Evolutionary conservation across 2,797 vertebrate genomes (phyloP).

Genomic region (Podargus strigoides): DNA sequence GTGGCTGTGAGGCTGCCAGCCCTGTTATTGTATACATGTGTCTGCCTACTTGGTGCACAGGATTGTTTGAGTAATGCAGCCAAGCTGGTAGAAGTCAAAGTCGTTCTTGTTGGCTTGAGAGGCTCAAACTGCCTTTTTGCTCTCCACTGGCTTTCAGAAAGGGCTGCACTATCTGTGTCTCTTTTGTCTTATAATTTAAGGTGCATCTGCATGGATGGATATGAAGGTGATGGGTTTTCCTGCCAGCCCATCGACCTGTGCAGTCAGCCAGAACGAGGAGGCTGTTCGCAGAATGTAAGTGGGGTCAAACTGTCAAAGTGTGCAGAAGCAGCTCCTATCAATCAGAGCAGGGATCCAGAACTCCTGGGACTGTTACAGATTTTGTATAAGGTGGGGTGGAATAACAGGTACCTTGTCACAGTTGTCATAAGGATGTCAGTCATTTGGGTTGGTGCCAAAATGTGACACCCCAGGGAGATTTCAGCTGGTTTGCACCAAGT

Average conservation of each 20-base stretch:
- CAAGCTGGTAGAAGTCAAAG: not conserved
- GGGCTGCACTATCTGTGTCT: not conserved
- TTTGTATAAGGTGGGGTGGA: not conserved
- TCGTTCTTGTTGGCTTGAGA: not conserved
- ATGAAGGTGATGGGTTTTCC: constrained; percentile 88
- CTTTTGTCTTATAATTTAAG: constrained; percentile 65
- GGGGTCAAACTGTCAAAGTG: rapidly evolving
- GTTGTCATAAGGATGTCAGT: not conserved
- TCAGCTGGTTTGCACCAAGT: not conserved
- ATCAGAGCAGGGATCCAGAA: not conserved
- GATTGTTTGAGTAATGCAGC: not conserved
- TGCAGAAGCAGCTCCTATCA: not conserved
- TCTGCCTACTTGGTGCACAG: not conserved
- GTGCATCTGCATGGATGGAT: constrained; percentile 87
- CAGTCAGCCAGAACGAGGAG: constrained; percentile 76
- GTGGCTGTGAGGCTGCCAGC: not conserved
- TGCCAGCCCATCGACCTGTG: constrained; percentile 84
- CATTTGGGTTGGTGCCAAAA: not conserved
- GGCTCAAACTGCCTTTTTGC: not conserved
- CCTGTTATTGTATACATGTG: not conserved
- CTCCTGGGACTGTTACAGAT: not conserved
- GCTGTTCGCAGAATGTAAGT: constrained; percentile 88
- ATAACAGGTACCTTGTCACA: not conserved
- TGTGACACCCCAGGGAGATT: not conserved
- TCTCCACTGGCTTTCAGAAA: not conserved